These are phyloP conservation scores for Meloe dianella DNA, from an alignment of 2,888 invertebrate species.

Conservation along the genomic window DNA sequence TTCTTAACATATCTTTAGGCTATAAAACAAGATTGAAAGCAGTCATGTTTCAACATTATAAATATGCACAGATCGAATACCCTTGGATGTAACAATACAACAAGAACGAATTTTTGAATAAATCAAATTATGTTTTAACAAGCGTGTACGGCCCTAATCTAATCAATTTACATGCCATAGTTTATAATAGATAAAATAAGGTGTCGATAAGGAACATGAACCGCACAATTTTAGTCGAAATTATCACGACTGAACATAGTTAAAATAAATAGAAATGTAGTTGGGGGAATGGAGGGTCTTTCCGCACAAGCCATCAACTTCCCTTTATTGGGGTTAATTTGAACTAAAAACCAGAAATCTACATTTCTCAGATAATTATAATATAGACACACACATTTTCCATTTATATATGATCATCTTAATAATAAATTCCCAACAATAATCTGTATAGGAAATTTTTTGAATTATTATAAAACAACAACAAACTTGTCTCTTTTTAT, in stretches of 20 bases:
- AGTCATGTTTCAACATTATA: slow-evolving; percentile 9
- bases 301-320: not conserved
- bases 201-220: not conserved
- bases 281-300: too few relatives aligned
- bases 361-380: too few relatives aligned
- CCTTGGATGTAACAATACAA: too few relatives aligned
- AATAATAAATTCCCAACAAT: too few relatives aligned
- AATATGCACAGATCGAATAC: not conserved
- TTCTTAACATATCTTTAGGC: slow-evolving; percentile 24
- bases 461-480: not conserved
- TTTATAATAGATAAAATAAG: not conserved
- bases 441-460: not conserved
- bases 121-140: not conserved
- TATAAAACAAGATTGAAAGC: slow-evolving; percentile 22
- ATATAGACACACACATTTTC: too few relatives aligned
- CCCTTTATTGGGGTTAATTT: not conserved
- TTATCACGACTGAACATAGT: not conserved
- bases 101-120: not conserved
- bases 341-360: too few relatives aligned
- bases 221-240: not conserved
- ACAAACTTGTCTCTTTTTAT: not conserved
- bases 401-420: too few relatives aligned
- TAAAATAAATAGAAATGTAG: too few relatives aligned
- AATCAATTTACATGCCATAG: not conserved
- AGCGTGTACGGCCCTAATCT: not conserved